Base-by-base conservation (phyloP, 1,140 invertebrate genomes). In the Plutomurus gul region DNA sequence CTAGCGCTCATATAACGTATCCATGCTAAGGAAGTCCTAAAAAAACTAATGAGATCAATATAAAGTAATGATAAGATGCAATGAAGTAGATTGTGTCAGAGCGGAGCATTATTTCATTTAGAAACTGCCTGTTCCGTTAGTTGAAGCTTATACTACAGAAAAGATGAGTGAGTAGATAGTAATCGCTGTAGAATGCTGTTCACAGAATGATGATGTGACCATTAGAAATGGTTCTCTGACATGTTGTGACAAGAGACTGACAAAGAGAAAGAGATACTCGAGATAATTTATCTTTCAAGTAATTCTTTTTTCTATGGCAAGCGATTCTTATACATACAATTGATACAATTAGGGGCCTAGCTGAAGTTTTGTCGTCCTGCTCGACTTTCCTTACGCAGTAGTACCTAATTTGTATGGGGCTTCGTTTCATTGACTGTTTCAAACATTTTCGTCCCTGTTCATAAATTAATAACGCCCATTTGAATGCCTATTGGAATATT, bases 1-100 rank as follows among this genome's bases (percentile, higher is more conserved):
- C 56, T 65, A 33, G 56, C 36, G 25, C 56, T 65, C 56, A 65
- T 65, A 65, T n/a, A n/a, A n/a, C n/a, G n/a, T n/a, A 33, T 65
- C 27, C 36, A 65, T 65, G 56, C 56, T 65, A 16, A 65, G 56
- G 56, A 65, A 65, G 56, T 65, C 56, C 56, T 65, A 65, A 65
- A 65, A n/a, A n/a, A 65, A 65, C 27, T 65, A 65, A 65, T 65
- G 56, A 65, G 56, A 65, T 65, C 56, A 65, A 65, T 65, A 65
- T 25, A 65, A 27, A 65, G 56, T 25, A 30, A 65, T 16, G 27
- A 30, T 65, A 65, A 65, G 56, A 65, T 65, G 56, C 56, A 65
- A 65, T 65, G 56, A 65, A 65, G 27, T 30, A 11, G 56, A 65
- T 65, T 65, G 56, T 65, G 56, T 51, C 18, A 51, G 25, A 51